A percentile compares a stretch with the other conserved stretches of the same genome.
Conservation (phyloP, 1,140 invertebrate species). For the Eumaeus atala region DNA sequence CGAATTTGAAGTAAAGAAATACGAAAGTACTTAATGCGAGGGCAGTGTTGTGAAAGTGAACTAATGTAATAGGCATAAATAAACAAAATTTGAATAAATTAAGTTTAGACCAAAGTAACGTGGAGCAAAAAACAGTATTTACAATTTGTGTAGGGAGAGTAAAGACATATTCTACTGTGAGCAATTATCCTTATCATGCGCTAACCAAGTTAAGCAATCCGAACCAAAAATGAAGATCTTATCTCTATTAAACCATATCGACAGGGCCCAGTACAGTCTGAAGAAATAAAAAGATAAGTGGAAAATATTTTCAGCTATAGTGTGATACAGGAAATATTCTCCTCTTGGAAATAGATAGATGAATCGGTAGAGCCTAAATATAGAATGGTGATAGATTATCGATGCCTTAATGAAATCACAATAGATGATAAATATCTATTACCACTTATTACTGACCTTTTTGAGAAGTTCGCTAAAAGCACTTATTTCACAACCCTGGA, state of each 20-base stretch:
- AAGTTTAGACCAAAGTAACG: slow-evolving; percentile 27
- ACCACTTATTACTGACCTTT: slow-evolving; percentile 23
- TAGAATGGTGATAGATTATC: slow-evolving; percentile 22
- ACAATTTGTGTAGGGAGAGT: slow-evolving; percentile 25
- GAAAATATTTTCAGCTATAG: slow-evolving; percentile 21
- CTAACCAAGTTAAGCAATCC: slow-evolving; percentile 26
- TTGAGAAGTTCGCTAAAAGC: slow-evolving; percentile 23
- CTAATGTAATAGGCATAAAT: slow-evolving; percentile 14
- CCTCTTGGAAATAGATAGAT: slow-evolving; percentile 24
- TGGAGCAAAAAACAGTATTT: slow-evolving; percentile 23
- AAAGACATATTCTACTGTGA: slow-evolving; percentile 35
- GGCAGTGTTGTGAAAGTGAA: slow-evolving; percentile 9
- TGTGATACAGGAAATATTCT: slow-evolving; percentile 15
- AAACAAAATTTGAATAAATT: slow-evolving; percentile 25
- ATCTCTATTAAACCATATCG: slow-evolving; percentile 20
- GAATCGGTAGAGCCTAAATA: slow-evolving; percentile 19
- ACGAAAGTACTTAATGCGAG: slow-evolving; percentile 16
- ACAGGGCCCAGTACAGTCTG: too few species aligned
- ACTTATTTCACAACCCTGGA: slow-evolving; percentile 22
- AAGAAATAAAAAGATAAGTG: slow-evolving; percentile 24
- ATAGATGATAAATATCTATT: slow-evolving; percentile 24
- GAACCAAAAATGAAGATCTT: slow-evolving; percentile 23
- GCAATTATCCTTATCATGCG: slow-evolving; percentile 23
- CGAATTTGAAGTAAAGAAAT: neutral
- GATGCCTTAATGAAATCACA: slow-evolving; percentile 21